These are phyloP conservation scores for Hyles euphorbiae DNA, from an alignment of 1,140 invertebrate species.

Conservation along the genomic window DNA sequence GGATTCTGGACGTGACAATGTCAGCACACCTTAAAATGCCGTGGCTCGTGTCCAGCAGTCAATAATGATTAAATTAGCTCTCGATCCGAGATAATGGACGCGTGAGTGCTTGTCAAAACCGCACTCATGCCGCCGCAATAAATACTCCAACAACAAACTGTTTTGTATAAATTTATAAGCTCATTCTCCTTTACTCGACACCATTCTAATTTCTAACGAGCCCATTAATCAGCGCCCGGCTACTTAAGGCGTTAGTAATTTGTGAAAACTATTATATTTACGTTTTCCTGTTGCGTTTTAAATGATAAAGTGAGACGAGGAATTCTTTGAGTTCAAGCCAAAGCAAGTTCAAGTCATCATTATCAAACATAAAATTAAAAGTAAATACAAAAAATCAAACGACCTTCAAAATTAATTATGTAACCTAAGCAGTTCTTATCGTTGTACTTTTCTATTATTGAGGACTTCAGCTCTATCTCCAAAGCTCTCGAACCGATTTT, in stretches of 20 bases:
- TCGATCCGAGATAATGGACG: constrained; percentile 16
- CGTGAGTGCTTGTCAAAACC: constrained; percentile 13
- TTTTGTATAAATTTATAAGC: constrained; percentile 1
- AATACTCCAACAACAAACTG: not conserved
- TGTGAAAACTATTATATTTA: not conserved
- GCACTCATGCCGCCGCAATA: constrained; percentile 3
- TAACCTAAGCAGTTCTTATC: too few species aligned
- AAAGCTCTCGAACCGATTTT: too few species aligned
- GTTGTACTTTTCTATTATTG: too few species aligned
- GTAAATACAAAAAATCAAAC: too few species aligned
- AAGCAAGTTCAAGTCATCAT: too few species aligned
- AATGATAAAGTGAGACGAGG: too few species aligned
- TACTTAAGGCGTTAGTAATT: not conserved
- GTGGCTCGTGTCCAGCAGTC: not conserved
- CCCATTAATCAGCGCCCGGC: not conserved
- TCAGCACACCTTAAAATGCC: constrained; percentile 4
- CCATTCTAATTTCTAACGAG: not conserved
- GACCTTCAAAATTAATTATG: too few species aligned
- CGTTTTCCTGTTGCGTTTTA: too few species aligned
- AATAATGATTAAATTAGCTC: constrained; percentile 4
- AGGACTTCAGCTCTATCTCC: too few species aligned
- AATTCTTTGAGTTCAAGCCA: too few species aligned
- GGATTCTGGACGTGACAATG: constrained; percentile 7
- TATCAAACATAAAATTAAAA: too few species aligned
- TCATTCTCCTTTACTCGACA: constrained; percentile 2